Evolutionary conservation across 2,888 invertebrate species (phyloP), one percentile per base, ranked within the genome.

Genomic region (Monopis laevigella): DNA sequence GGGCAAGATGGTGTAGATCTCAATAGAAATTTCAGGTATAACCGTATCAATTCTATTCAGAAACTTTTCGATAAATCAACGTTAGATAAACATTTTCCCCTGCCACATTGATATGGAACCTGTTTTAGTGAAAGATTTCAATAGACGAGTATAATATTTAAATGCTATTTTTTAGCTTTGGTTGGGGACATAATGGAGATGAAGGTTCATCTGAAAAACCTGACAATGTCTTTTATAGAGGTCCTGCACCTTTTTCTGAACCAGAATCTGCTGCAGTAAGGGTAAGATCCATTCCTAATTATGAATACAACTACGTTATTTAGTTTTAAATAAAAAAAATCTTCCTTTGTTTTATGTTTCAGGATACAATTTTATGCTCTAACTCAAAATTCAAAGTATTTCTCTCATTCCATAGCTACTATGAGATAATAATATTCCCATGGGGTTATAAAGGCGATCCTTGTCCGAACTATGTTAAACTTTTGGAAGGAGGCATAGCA

Each of bases 21-120:
- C 1, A 93, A 93, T 58, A 85, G 96, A 50, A 96, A 96, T 67
- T 96, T 92, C 62, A 92, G 92, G 77, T 78, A 51, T n/a, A n/a
- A n/a, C n/a, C n/a, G n/a, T n/a, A n/a, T n/a, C n/a, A n/a, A n/a
- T n/a, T n/a, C n/a, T n/a, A n/a, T n/a, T n/a, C n/a, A n/a, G n/a
- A n/a, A n/a, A n/a, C n/a, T n/a, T n/a, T n/a, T n/a, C n/a, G n/a
- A n/a, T n/a, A n/a, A n/a, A n/a, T n/a, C n/a, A n/a, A n/a, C n/a
- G n/a, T n/a, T n/a, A n/a, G n/a, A n/a, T n/a, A n/a, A n/a, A n/a
- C n/a, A n/a, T n/a, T n/a, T n/a, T n/a, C n/a, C n/a, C n/a, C n/a
- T n/a, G n/a, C n/a, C n/a, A n/a, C n/a, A n/a, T n/a, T n/a, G n/a
- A n/a, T n/a, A n/a, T n/a, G n/a, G n/a, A n/a, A n/a, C n/a, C n/a